Evolutionary conservation across 2,797 vertebrate species (phyloP), one percentile per base, ranked within the genome.

Genomic region (Rhynchotus rufescens): DNA sequence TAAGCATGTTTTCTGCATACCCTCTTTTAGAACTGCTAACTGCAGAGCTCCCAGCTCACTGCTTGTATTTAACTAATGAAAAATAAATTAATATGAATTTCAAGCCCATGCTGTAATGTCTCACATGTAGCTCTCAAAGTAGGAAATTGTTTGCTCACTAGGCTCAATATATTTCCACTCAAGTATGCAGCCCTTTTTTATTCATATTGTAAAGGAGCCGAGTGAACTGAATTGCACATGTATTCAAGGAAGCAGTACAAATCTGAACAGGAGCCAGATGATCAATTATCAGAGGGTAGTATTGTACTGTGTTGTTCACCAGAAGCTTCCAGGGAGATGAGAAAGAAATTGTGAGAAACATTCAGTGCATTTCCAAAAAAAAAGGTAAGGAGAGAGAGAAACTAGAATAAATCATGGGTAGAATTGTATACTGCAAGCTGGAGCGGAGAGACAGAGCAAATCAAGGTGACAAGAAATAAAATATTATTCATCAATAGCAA

Each of bases 251-350:
- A 89, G 85, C 75, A 69, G 88, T 12, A 86, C 93, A 88, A 93
- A 92, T 67, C 85, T 93, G 93, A 95, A 80, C 89, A 91, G 84
- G 62, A 95, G 88, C 84, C 88, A 93, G 89, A 71, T 88, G 95
- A 95, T 93, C 95, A 95, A 69, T 95, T 96, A 94, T 95, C 88
- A 85, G 92, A 81, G 87, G 67, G 78, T 81, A 49, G 69, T 38
- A 36, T 72, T 80, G 86, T 84, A 94, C 92, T 94, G 88, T 94
- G 81, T 79, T 92, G 78, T 90, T 94, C 92, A 83, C 76, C 60
- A 73, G 67, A 64, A 96, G 83, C 42, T 93, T 84, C 86, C 72
- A 93, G 75, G 80, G 80, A 68, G 92, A 72, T 44, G 59, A 79
- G 69, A 89, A 86, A 96, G 79, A 92, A 95, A 95, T 92, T 87